Conservation (phyloP, 1,140 invertebrate genomes). For the Apolygus lucorum region DNA sequence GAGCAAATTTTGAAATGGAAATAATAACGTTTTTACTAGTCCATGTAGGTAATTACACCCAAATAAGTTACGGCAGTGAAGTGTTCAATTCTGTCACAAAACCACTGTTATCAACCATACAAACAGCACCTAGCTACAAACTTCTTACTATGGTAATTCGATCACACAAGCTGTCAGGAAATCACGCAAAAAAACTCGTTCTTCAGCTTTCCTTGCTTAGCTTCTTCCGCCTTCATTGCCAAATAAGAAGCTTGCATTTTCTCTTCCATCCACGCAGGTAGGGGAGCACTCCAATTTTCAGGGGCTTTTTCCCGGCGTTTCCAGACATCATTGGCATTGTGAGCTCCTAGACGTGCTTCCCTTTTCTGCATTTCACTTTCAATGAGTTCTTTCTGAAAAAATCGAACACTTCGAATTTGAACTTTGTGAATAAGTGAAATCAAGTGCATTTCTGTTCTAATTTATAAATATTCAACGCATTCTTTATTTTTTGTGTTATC, state of each 20-base stretch:
- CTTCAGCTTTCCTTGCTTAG: slow-evolving; percentile 39
- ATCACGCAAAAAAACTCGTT: not conserved
- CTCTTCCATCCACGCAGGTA: slow-evolving; percentile 63
- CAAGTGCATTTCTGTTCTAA: no score
- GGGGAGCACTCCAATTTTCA: slow-evolving; percentile 62
- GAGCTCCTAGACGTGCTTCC: slow-evolving; percentile 49
- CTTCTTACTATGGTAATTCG: not conserved
- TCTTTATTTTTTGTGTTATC: no score
- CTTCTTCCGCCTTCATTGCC: slow-evolving; percentile 50
- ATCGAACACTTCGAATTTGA: no score
- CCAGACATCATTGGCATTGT: slow-evolving; percentile 70
- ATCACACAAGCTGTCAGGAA: no score
- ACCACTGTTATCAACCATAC: no score
- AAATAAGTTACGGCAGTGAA: no score
- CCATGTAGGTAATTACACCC: no score
- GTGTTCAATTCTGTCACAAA: no score
- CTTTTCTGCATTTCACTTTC: slow-evolving; percentile 59
- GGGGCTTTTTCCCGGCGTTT: slow-evolving; percentile 62
- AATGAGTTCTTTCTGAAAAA: slow-evolving; percentile 54
- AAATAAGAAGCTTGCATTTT: slow-evolving; percentile 57
- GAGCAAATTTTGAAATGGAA: no score
- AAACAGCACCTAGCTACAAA: not conserved
- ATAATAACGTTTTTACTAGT: no score
- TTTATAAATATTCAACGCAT: no score
- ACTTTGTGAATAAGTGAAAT: no score